Evolutionary conservation across 2,888 invertebrate species (phyloP), one percentile per base, ranked within the genome.

Genomic region (Drosophila picticornis): DNA sequence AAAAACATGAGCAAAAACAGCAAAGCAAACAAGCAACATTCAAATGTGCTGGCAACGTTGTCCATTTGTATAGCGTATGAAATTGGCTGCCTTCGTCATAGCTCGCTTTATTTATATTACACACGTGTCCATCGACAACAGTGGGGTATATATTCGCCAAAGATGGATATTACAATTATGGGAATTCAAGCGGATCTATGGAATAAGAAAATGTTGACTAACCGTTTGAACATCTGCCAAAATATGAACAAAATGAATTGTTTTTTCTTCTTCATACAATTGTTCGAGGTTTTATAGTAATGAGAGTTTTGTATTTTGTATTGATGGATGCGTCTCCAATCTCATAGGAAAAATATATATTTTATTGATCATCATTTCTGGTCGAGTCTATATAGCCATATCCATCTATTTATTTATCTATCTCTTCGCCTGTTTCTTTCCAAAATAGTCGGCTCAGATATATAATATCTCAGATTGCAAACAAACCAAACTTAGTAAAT

Each of bases 51-150:
- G 66, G 65, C 60, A 70, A 53, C 57, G 68, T 66, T 72, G 58
- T 70, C 57, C 83, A 85, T 83, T 84, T 81, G 81, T 67, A 75
- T 58, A 75, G 61, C 69, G 75, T 72, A 80, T 80, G 70, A 71
- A 83, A 81, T 81, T 83, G 83, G 63, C 64, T 80, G 74, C 36
- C 72, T 60, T 77, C 65, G 70, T 71, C 59, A 69, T 71, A 61
- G 53, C 46, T 63, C 65, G 67, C 60, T 70, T 68, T 77, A 61
- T 75, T 66, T 75, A 65, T 56, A 34, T 57, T 48, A 38, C 55
- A 40, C 78, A 50, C 38, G 25, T 58, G 31, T 10, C 11, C 43
- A 3, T 9, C 27, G 36, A 10, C 2, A 52, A 3, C 38, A 31
- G 58, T 36, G 29, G 77, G 72, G 72, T 62, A 72, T 74, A 36